Percentiles rank a stretch among this genome's conserved stretches.
phyloP scores from a whole-genome alignment of 2,888 invertebrate species.

The Tenodera sinensis region DNA sequence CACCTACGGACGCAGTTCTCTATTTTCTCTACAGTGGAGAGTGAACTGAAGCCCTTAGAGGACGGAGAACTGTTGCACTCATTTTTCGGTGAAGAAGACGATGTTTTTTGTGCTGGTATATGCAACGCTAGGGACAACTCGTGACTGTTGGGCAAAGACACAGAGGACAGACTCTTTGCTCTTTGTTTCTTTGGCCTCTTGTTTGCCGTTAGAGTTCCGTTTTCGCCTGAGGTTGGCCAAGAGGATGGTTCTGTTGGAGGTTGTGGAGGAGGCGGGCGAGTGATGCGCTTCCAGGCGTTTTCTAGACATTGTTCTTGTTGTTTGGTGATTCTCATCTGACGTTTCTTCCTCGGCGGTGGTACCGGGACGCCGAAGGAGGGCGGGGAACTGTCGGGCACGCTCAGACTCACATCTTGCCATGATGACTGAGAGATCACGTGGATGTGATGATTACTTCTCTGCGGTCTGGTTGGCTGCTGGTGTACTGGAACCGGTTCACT shows the following conservation, averaged over 20 bases:
- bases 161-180: background rate
- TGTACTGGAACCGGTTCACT: background rate
- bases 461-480: background rate
- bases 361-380: constrained; percentile 37
- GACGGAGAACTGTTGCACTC: background rate
- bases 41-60: background rate
- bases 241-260: background rate
- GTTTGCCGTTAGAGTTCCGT: background rate
- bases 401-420: constrained; percentile 20
- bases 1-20: constrained; percentile 49
- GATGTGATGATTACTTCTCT: background rate
- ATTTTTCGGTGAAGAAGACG: background rate
- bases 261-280: background rate
- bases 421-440: background rate
- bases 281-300: background rate
- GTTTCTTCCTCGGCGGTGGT: constrained; percentile 43
- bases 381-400: constrained; percentile 13
- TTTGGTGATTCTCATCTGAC: background rate
- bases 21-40: constrained; percentile 42
- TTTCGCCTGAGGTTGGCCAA: background rate
- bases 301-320: background rate
- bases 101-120: background rate
- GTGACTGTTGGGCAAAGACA: background rate
- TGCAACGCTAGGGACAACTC: background rate
- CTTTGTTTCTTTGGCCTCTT: background rate